Evolutionary conservation across 2,797 vertebrate species (phyloP), one percentile per base, ranked within the genome.

Genomic region (Poeciliopsis presidionis): DNA sequence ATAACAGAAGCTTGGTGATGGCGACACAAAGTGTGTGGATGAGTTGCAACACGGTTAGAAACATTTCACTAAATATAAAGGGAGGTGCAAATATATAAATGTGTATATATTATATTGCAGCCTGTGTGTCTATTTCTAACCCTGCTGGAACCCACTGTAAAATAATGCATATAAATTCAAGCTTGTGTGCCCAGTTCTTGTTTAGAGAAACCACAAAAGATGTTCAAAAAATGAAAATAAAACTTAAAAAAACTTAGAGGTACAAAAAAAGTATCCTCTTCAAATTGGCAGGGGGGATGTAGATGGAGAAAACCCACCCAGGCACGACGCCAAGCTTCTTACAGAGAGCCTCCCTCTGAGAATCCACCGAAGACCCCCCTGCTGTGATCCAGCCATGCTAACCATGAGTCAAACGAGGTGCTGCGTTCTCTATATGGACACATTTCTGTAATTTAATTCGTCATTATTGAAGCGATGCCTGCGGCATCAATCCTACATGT

Each of bases 331-430:
- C 63, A 43, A n/a, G 12, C 12, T 14, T n/a, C 39, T 69, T 25
- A 43, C 65, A 43, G 39, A 43, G 39, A 70, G 28, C 25, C 41
- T 4, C 65, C 67, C 25, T 25, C 67, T 70, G 41, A 45, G 41
- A 43, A n/a, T 45, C 67, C 41, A 70, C 39, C 11, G 1, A 13
- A n/a, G 41, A 28, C 14, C 5, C 22, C 43, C 25, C 67, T 1
- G 67, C 67, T 70, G 67, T n/a, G 67, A 70, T 14, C n/a, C 41
- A n/a, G 67, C 67, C 41, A 70, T 7, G 12, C 41, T 45, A 70
- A 28, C 67, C 67, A 28, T n/a, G 67, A 70, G 67, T 70, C 41
- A 45, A 45, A 12, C 25, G 25, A 45, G 25, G 67, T 14, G 2
- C 5, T 45, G 41, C 12, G 13, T 43, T n/a, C 67, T 70, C 41